Evolutionary conservation across 1,140 invertebrate species (phyloP).

Genomic region (Phortica variegata): DNA sequence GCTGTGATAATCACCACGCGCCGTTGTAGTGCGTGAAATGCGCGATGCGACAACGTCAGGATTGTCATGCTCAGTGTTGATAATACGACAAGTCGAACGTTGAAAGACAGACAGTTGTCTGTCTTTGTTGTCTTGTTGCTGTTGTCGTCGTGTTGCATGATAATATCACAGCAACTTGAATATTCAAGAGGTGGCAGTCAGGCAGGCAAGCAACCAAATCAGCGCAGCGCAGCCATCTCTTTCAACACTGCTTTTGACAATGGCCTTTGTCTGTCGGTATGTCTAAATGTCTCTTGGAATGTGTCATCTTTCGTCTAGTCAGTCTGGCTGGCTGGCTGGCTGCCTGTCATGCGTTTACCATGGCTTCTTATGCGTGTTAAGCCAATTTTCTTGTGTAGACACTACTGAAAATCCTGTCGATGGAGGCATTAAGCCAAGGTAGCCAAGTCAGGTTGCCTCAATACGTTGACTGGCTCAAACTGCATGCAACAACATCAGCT

Average conservation of each 20-base stretch:
- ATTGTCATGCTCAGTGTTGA: too few species aligned
- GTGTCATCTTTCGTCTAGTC: not conserved
- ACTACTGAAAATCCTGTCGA: slow-evolving; percentile 32
- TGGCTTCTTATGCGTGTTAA: slow-evolving; percentile 47
- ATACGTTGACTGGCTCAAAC: slow-evolving; percentile 38
- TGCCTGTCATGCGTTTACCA: not conserved
- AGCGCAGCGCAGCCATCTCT: not conserved
- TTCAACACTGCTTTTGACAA: too few species aligned
- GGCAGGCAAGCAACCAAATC: not conserved
- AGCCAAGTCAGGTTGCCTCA: slow-evolving; percentile 6
- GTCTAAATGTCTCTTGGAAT: not conserved
- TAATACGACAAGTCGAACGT: too few species aligned
- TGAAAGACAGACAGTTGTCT: too few species aligned
- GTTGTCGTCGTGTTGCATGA: slow-evolving; percentile 47
- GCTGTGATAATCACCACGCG: slow-evolving; percentile 47
- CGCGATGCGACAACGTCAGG: slow-evolving; percentile 21
- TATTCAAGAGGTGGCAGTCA: slow-evolving; percentile 36
- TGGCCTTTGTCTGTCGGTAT: slow-evolving; percentile 7
- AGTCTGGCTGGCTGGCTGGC: not conserved
- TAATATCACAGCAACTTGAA: slow-evolving; percentile 53
- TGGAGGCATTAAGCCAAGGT: not conserved
- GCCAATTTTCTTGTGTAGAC: slow-evolving; percentile 43
- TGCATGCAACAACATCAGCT: slow-evolving; percentile 27
- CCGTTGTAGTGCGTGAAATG: slow-evolving; percentile 47
- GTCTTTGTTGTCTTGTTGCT: too few species aligned